Evolutionary conservation across 2,797 vertebrate genomes (phyloP).

Genomic region (Tokudaia tokunoshimensis): DNA sequence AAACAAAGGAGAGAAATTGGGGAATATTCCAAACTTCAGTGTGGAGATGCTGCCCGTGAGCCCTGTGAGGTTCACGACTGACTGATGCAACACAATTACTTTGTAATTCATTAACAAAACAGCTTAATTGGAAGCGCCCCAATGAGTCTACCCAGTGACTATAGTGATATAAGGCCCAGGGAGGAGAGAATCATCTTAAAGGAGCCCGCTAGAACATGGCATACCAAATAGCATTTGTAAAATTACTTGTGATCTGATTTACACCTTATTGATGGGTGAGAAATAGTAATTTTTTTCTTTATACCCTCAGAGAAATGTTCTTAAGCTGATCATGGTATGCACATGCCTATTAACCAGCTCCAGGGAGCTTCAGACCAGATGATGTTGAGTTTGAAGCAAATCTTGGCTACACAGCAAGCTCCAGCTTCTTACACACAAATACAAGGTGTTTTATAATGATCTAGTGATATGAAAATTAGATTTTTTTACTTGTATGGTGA

Average conservation of each 20-base stretch:
- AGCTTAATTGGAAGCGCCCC: conserved; percentile 28
- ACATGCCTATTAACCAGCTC: neutral
- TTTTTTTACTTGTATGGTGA: conserved; percentile 12
- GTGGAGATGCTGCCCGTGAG: neutral
- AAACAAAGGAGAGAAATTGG: neutral
- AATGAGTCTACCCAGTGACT: neutral
- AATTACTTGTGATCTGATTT: conserved; percentile 63
- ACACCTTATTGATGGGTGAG: conserved; percentile 12
- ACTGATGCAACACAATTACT: conserved; percentile 11
- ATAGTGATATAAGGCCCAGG: neutral
- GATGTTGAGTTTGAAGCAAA: neutral
- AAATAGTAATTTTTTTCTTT: conserved; percentile 54
- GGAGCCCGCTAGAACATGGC: neutral
- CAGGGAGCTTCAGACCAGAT: neutral
- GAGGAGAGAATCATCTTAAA: conserved; percentile 36
- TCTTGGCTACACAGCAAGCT: neutral
- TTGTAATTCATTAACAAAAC: conserved; percentile 20
- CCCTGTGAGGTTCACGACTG: neutral
- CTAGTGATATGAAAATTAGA: conserved; percentile 31
- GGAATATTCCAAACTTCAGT: neutral
- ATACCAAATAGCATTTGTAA: conserved; percentile 40
- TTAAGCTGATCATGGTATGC: neutral
- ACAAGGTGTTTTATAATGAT: conserved; percentile 10
- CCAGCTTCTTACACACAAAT: neutral
- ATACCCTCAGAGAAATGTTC: conserved; percentile 4